Conservation (phyloP, 2,888 invertebrate genomes). For the Electrophaes corylata region DNA sequence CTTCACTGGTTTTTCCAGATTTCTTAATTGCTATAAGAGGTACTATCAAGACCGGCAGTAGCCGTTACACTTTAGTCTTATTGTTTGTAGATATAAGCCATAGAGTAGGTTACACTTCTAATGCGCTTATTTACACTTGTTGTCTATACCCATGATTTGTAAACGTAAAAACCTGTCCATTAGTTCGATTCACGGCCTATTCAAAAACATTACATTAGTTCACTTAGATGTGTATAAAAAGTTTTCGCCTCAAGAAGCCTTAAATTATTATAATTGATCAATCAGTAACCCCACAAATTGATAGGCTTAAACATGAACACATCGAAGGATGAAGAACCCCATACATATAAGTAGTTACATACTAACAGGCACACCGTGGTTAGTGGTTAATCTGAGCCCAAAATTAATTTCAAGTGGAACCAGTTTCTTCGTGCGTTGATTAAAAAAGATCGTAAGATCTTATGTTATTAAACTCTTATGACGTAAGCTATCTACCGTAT, state of each 20-base stretch:
- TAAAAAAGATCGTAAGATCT: conserved; percentile 26
- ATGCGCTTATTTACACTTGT: too few species aligned
- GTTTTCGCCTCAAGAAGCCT: conserved; percentile 24
- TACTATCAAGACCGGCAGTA: too few species aligned
- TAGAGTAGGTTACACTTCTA: too few species aligned
- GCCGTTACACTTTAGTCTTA: too few species aligned
- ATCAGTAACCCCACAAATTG: conserved; percentile 33
- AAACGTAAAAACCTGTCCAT: background rate
- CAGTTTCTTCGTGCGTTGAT: conserved; percentile 38
- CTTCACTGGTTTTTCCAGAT: too few species aligned
- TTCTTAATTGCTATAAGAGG: background rate
- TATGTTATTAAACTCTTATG: conserved; percentile 31
- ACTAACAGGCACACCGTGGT: conserved; percentile 43
- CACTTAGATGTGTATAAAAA: conserved; percentile 1
- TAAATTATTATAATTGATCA: conserved; percentile 38
- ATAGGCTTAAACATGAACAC: conserved; percentile 25
- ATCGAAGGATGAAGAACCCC: conserved; percentile 51
- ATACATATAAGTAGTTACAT: conserved; percentile 29
- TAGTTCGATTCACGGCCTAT: conserved; percentile 1
- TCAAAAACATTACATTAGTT: conserved; percentile 11
- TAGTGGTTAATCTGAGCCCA: conserved; percentile 57
- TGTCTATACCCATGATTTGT: too few species aligned
- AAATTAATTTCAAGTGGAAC: conserved; percentile 59
- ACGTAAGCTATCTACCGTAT: conserved; percentile 12
- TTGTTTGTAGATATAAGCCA: too few species aligned